Evolutionary conservation across 2,797 vertebrate species (phyloP), one percentile per base, ranked within the genome.

Genomic region (Oreortyx pictus): DNA sequence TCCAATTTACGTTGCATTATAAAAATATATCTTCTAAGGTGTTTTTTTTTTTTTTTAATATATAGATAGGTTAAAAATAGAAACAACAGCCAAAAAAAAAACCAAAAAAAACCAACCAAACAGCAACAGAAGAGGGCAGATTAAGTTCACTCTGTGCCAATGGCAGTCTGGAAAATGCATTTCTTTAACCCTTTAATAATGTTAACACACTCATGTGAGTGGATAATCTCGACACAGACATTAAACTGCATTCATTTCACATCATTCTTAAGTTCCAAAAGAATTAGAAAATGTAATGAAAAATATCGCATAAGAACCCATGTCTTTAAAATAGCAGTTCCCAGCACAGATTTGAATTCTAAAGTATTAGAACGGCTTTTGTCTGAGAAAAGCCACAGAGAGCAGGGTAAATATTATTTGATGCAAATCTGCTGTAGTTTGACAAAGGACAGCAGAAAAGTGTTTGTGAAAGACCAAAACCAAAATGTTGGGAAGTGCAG

Each of bases 241-340:
- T 72, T 96, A 96, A 29, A 66, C 96, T 90, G 91, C n/a, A 46
- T 29, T 37, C 18, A 82, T 97, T 93, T 95, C 75, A 88, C 75
- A 78, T 33, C 84, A 13, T n/a, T 65, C 39, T 88, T 85, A 31
- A 39, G 8, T 60, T 89, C 41, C 31, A 41, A 88, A 88, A 62
- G 4, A 82, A 62, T 59, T 43, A 1, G 27, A 74, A 79, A 71
- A 81, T 33, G 7, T 10, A n/a, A 75, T 65, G 77, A 54, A 75
- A 94, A 47, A 66, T 44, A 77, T 60, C 33, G 27, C 54, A 47
- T 60, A 17, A 72, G 91, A 31, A 1, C 5, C 2, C 6, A 46
- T 73, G 44, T 10, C 29, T 81, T 23, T 54, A 29, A 64, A 89
- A 78, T 3, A 62, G 5, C 64, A 71, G 22, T 33, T 46, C 60